These are phyloP conservation scores for Dorcus parallelipipedus DNA, from an alignment of 2,888 invertebrate genomes.

Conservation along the genomic window DNA sequence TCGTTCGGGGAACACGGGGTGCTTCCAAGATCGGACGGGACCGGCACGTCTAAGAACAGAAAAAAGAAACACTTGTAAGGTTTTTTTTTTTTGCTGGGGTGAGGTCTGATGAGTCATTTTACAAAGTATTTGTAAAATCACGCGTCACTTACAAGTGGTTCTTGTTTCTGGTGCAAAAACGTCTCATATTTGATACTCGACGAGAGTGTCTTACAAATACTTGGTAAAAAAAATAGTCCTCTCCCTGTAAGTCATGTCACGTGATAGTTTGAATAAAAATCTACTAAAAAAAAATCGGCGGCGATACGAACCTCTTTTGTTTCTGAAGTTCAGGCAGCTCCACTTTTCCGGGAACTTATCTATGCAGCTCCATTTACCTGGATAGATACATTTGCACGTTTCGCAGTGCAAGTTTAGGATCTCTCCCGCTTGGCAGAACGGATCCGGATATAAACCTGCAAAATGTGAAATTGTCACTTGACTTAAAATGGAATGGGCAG, in stretches of 20 bases:
- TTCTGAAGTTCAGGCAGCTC: background rate
- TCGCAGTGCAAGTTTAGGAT: too few relatives aligned
- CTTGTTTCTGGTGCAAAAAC: conserved; percentile 7
- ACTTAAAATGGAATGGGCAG: too few relatives aligned
- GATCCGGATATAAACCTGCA: too few relatives aligned
- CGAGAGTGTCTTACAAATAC: conserved; percentile 27
- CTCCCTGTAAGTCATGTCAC: too few relatives aligned
- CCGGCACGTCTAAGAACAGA: conserved; percentile 28
- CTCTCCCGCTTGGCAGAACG: too few relatives aligned
- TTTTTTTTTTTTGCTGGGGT: background rate
- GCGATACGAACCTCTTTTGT: too few relatives aligned
- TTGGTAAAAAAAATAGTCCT: conserved; percentile 13
- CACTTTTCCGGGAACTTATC: background rate
- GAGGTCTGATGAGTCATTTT: conserved; percentile 6
- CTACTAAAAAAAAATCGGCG: too few relatives aligned
- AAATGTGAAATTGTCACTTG: too few relatives aligned
- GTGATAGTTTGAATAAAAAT: too few relatives aligned
- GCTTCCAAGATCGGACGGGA: conserved; percentile 40
- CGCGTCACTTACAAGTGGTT: conserved; percentile 20
- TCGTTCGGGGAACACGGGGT: conserved; percentile 53
- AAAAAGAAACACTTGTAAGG: conserved; percentile 25
- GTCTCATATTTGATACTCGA: background rate
- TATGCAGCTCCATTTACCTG: background rate
- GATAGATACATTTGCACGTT: background rate
- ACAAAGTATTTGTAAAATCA: conserved; percentile 23